A percentile compares a stretch with the other conserved stretches of the same genome.
phyloP scores from a whole-genome alignment of 92 coral and sea anemone genomes.

The Muricea muricata region DNA sequence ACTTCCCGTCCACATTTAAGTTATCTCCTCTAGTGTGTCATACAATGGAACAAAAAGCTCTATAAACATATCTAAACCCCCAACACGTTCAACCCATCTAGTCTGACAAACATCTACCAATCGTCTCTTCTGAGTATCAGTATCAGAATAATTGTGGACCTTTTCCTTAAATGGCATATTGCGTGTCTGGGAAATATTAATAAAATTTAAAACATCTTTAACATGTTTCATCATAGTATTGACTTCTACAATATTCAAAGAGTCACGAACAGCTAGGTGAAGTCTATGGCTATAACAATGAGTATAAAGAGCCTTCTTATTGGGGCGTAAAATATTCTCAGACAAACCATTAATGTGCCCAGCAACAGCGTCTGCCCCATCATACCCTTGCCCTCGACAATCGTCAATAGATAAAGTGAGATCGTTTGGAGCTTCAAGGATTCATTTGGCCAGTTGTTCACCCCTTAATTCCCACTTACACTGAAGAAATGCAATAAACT shows the following conservation, averaged over 20 bases:
- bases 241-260: not conserved
- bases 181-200: constrained; percentile 12
- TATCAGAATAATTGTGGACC: not conserved
- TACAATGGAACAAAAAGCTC: too few relatives aligned
- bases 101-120: too few relatives aligned
- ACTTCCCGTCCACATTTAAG: too few relatives aligned
- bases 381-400: constrained; percentile 26
- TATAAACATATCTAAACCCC: too few relatives aligned
- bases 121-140: too few relatives aligned
- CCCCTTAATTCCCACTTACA: too few relatives aligned
- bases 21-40: too few relatives aligned
- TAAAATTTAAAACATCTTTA: not conserved
- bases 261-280: not conserved
- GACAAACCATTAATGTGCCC: not conserved
- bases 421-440: not conserved
- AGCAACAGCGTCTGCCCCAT: constrained; percentile 20
- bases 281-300: not conserved
- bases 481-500: too few relatives aligned
- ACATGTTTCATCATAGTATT: not conserved
- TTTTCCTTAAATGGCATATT: constrained; percentile 18
- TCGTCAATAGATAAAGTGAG: constrained; percentile 6
- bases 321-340: not conserved
- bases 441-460: not conserved
- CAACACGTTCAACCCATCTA: too few relatives aligned
- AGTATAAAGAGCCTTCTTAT: not conserved